Evolutionary conservation across 2,888 invertebrate species (phyloP).

Genomic region (Lamellibrachia satsuma): DNA sequence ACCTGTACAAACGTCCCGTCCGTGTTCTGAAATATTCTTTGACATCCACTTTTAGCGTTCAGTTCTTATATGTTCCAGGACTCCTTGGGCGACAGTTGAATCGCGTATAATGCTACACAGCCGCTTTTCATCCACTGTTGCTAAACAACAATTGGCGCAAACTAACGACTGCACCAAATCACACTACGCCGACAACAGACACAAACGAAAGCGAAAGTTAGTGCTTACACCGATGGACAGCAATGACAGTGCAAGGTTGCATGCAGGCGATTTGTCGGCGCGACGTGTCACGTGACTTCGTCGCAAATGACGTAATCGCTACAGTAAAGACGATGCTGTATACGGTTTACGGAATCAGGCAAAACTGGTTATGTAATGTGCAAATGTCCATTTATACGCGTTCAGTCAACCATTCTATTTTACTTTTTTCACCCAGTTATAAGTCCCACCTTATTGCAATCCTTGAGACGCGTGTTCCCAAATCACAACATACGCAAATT

Average conservation of each 20-base stretch:
- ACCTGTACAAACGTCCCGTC: neutral
- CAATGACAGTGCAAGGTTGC: neutral
- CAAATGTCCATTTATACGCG: neutral
- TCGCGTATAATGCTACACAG: neutral
- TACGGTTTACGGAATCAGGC: neutral
- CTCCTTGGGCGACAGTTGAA: neutral
- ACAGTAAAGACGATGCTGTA: neutral
- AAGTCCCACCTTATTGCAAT: neutral
- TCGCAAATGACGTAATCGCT: neutral
- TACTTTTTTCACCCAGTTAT: neutral
- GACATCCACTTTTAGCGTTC: neutral
- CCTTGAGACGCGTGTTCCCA: neutral
- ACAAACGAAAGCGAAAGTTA: neutral
- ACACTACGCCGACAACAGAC: no score
- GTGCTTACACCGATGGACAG: neutral
- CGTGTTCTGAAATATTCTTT: neutral
- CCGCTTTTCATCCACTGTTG: neutral
- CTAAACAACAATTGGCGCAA: neutral
- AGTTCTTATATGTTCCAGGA: neutral
- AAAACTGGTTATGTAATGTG: neutral
- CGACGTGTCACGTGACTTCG: neutral
- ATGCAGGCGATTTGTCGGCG: neutral
- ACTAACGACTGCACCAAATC: neutral
- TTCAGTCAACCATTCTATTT: neutral
- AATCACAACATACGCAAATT: neutral